These are phyloP conservation scores for Pyrgilauda ruficollis DNA, from an alignment of 2,113 vertebrate genomes.

Conservation along the genomic window DNA sequence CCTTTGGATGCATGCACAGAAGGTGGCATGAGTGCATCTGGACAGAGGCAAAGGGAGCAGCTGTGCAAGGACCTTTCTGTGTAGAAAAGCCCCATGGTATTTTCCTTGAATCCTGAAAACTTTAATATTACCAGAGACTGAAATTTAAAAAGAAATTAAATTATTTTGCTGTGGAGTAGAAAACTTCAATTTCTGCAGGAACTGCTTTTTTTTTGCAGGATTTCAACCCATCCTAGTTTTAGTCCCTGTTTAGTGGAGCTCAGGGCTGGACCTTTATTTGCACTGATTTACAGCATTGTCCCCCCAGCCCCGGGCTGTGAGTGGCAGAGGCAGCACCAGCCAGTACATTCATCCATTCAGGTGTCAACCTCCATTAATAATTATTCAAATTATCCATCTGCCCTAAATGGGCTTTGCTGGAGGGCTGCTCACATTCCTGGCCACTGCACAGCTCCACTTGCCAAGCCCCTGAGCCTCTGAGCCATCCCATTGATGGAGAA, in stretches of 20 bases:
- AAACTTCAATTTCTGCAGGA: background rate
- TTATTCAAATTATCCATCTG: background rate
- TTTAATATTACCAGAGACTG: background rate
- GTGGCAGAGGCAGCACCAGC: background rate
- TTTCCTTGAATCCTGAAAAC: background rate
- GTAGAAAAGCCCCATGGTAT: background rate
- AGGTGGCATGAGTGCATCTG: background rate
- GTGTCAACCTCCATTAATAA: background rate
- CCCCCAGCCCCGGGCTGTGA: rapidly evolving
- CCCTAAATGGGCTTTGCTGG: background rate
- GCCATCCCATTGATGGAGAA: background rate
- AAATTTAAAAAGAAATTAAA: background rate
- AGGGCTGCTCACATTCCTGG: background rate
- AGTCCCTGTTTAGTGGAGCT: background rate
- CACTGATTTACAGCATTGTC: background rate
- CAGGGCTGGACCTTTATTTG: background rate
- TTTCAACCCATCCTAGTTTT: background rate
- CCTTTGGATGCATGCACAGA: background rate
- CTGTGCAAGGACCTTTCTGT: background rate
- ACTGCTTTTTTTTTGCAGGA: background rate
- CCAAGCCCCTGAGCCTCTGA: background rate
- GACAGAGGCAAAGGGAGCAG: background rate
- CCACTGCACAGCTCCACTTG: background rate
- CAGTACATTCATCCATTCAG: background rate
- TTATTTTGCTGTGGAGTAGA: background rate